phyloP scores from a whole-genome alignment of 1,140 invertebrate species.

The Drosophila willistoni region DNA sequence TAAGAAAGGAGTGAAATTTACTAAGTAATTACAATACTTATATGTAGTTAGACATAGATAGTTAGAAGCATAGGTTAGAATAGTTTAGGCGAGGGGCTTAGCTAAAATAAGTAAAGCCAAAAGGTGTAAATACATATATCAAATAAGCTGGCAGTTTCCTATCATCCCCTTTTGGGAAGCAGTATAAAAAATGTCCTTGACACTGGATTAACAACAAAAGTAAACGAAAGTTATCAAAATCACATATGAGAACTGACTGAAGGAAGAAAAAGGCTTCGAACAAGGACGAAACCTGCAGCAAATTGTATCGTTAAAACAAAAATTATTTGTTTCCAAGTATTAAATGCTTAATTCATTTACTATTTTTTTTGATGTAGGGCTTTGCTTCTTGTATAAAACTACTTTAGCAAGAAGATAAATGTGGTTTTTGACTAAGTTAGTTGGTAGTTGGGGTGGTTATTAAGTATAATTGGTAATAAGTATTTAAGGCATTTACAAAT shows the following conservation, averaged over 20 bases:
- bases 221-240: too few relatives aligned
- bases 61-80: not conserved
- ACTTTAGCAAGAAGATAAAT: slow-evolving; percentile 1
- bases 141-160: not conserved
- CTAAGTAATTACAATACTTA: not conserved
- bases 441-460: not conserved
- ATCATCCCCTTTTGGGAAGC: too few relatives aligned
- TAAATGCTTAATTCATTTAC: too few relatives aligned
- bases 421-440: slow-evolving; percentile 1
- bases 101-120: slow-evolving; percentile 1
- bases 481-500: slow-evolving; percentile 10
- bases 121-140: not conserved
- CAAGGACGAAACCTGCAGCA: too few relatives aligned
- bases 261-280: too few relatives aligned
- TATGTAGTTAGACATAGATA: not conserved
- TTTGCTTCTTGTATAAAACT: too few relatives aligned
- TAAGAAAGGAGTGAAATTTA: not conserved
- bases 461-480: not conserved
- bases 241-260: too few relatives aligned
- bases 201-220: too few relatives aligned
- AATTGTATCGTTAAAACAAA: too few relatives aligned
- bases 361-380: too few relatives aligned
- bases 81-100: not conserved
- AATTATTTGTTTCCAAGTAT: too few relatives aligned
- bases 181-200: too few relatives aligned